Percentiles rank a stretch among this genome's conserved stretches.
Conservation (phyloP, 1,140 invertebrate genomes). For the Drosophila aff. region DNA sequence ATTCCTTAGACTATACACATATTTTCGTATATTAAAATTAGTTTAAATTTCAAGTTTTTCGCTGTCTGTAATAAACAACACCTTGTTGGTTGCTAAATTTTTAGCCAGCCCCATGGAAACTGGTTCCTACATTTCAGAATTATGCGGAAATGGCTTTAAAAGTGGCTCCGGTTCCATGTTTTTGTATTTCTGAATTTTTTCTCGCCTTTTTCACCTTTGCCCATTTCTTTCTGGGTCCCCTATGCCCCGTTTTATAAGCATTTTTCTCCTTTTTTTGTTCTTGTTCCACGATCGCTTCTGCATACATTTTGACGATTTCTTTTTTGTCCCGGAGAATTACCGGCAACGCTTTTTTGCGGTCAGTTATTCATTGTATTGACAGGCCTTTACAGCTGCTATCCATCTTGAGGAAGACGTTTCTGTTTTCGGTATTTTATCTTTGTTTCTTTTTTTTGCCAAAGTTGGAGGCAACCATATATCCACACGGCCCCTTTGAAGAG, state of each 20-base stretch:
- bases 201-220: conserved; percentile 20
- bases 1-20: too few relatives aligned
- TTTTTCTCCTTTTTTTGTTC: conserved; percentile 28
- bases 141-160: conserved; percentile 73
- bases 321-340: conserved; percentile 42
- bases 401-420: conserved; percentile 33
- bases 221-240: conserved; percentile 31
- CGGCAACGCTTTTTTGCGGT: conserved; percentile 39
- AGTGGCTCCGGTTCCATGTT: conserved; percentile 47
- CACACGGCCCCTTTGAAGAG: conserved; percentile 39
- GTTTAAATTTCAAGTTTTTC: background rate
- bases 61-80: conserved; percentile 16
- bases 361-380: conserved; percentile 63
- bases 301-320: conserved; percentile 65
- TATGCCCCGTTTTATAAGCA: conserved; percentile 4
- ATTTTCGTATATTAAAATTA: background rate
- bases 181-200: conserved; percentile 28
- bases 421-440: conserved; percentile 17
- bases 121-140: conserved; percentile 73
- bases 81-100: conserved; percentile 47
- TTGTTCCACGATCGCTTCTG: conserved; percentile 35
- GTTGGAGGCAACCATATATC: conserved; percentile 33
- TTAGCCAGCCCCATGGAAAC: conserved; percentile 53
- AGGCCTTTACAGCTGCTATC: conserved; percentile 46
- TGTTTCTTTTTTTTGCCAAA: conserved; percentile 43